Conservation (phyloP, 1,140 invertebrate genomes). For the Drosophila nigrodunni region DNA sequence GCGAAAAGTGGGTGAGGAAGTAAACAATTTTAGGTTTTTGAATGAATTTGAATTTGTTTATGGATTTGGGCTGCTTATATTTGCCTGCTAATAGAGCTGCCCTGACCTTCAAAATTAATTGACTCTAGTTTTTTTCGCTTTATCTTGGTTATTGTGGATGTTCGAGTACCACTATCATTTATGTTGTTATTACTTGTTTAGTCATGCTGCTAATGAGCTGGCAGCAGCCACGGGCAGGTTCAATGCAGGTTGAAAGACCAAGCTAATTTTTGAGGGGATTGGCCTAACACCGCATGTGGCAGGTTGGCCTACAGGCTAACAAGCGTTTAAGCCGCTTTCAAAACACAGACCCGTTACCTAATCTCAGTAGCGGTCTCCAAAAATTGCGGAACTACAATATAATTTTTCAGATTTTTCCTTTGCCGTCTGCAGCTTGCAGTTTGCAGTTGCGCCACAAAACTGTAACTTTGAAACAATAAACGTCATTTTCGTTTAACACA, state of each 20-base stretch:
- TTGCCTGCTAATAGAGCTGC: conserved; percentile 55
- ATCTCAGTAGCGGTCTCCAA: conserved; percentile 40
- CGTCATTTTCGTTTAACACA: conserved; percentile 63
- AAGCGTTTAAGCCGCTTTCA: conserved; percentile 46
- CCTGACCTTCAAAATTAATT: conserved; percentile 78
- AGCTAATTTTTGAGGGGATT: conserved; percentile 42
- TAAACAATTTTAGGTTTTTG: conserved; percentile 56
- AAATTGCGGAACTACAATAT: conserved; percentile 69
- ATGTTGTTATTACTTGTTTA: conserved; percentile 58
- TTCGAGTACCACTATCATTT: conserved; percentile 53
- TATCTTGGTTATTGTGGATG: not conserved
- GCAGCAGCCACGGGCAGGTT: conserved; percentile 60
- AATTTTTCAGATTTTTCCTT: conserved; percentile 62
- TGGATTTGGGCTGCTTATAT: conserved; percentile 31
- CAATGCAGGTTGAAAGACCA: conserved; percentile 50
- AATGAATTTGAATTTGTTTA: conserved; percentile 12
- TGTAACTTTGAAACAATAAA: conserved; percentile 48
- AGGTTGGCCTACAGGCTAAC: conserved; percentile 25
- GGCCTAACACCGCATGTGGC: conserved; percentile 35
- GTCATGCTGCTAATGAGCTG: conserved; percentile 66
- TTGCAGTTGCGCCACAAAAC: conserved; percentile 43
- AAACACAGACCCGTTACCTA: conserved; percentile 60
- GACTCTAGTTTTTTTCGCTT: conserved; percentile 44
- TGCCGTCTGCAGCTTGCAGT: not conserved
- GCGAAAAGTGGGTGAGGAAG: conserved; percentile 73